Evolutionary conservation across 2,113 vertebrate species (phyloP).

Genomic region (Hypanus sabinus): DNA sequence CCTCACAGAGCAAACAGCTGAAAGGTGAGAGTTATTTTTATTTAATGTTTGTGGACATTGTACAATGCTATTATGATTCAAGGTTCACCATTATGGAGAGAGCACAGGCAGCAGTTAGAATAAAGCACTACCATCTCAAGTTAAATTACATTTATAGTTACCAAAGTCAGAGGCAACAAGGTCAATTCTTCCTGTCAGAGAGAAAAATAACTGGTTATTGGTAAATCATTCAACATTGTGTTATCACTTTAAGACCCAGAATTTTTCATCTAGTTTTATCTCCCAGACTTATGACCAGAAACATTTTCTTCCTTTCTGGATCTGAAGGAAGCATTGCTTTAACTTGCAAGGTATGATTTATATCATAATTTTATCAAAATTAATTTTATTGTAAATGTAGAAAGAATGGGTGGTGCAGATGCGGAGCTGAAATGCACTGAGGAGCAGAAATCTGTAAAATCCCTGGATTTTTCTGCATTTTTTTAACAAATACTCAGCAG

Average conservation of each 20-base stretch:
- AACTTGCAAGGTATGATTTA: background rate
- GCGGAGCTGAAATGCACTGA: background rate
- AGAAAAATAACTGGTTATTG: background rate
- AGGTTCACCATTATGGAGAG: too few species aligned
- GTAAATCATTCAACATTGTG: background rate
- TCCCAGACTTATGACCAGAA: background rate
- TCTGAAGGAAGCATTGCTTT: background rate
- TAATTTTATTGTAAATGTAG: background rate
- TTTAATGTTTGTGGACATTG: too few species aligned
- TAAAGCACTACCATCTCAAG: too few species aligned
- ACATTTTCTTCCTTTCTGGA: background rate
- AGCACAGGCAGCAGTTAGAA: too few species aligned
- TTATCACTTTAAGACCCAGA: background rate
- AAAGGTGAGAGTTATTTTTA: too few species aligned
- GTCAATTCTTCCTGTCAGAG: background rate
- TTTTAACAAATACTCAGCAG: conserved; percentile 23
- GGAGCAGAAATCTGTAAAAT: background rate
- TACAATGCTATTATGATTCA: too few species aligned
- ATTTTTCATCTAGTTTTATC: background rate
- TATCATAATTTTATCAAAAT: background rate
- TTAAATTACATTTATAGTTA: background rate
- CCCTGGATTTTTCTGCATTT: background rate
- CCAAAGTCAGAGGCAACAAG: background rate
- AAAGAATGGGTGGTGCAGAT: background rate
- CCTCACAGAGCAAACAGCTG: too few species aligned